Evolutionary conservation across 2,888 invertebrate genomes (phyloP).

Genomic region (Drosophila pegasa): DNA sequence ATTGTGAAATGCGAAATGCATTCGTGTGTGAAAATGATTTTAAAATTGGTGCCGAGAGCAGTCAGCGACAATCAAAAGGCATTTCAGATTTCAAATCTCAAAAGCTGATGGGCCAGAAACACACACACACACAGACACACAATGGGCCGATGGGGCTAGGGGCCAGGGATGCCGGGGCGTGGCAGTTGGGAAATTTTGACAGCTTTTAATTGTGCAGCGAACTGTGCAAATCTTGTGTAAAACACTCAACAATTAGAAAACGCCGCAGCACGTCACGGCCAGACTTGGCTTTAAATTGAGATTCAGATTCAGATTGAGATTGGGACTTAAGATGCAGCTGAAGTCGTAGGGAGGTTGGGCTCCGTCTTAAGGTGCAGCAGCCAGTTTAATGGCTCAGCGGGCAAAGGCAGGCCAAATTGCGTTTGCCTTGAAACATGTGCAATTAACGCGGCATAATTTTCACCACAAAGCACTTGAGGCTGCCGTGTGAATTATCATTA

Average conservation of each 20-base stretch:
- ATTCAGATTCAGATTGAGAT: conserved; percentile 13
- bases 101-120: conserved; percentile 40
- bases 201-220: conserved; percentile 78
- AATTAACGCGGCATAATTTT: conserved; percentile 74
- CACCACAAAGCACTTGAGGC: conserved; percentile 58
- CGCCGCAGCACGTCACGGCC: conserved; percentile 59
- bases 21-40: conserved; percentile 80
- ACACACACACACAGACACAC: too few species aligned
- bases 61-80: conserved; percentile 70
- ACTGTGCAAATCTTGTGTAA: conserved; percentile 40
- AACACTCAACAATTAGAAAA: conserved; percentile 62
- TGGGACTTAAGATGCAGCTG: conserved; percentile 9
- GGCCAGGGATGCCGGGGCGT: not conserved
- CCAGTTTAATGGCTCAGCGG: conserved; percentile 61
- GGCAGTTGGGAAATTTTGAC: conserved; percentile 66
- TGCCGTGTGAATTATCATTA: conserved; percentile 76
- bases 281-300: conserved; percentile 34
- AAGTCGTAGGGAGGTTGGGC: not conserved
- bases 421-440: conserved; percentile 61
- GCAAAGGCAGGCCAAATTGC: conserved; percentile 59
- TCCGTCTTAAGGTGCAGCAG: conserved; percentile 19
- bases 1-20: conserved; percentile 55
- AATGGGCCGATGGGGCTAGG: too few species aligned
- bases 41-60: conserved; percentile 67
- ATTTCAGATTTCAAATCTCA: conserved; percentile 51